These are phyloP conservation scores for Allolobophora icterica DNA, from an alignment of 2,888 invertebrate genomes.

Conservation along the genomic window DNA sequence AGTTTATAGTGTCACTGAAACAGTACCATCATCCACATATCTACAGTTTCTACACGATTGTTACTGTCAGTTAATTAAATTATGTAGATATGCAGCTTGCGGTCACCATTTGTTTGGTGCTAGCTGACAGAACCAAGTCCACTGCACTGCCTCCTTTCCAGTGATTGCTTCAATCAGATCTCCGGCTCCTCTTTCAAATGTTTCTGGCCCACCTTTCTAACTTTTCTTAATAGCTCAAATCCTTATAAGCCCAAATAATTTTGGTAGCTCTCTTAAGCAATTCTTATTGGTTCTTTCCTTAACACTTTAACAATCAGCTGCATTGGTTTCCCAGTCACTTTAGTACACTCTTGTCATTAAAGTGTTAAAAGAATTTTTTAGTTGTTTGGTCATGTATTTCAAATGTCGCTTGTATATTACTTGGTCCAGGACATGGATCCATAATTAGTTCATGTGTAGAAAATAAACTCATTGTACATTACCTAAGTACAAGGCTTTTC, in stretches of 20 bases:
- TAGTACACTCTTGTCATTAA: no score
- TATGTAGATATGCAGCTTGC: no score
- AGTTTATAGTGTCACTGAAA: neutral
- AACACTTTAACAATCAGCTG: no score
- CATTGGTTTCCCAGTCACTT: no score
- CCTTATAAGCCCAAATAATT: neutral
- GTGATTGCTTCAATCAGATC: neutral
- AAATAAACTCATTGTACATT: neutral
- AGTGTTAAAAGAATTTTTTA: no score
- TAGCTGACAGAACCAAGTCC: no score
- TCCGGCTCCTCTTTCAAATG: neutral
- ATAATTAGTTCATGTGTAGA: neutral
- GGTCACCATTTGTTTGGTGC: no score
- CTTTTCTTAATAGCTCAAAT: neutral
- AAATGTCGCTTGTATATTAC: no score
- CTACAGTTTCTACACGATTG: neutral
- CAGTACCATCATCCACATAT: neutral
- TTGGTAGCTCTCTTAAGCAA: neutral
- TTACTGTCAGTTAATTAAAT: neutral
- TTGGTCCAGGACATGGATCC: neutral
- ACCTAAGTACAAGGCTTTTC: neutral
- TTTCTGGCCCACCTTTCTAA: neutral
- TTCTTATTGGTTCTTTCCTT: no score
- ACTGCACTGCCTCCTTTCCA: neutral
- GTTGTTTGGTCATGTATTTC: no score